These are phyloP conservation scores for Temnothorax unifasciatus DNA, from an alignment of 2,888 invertebrate genomes.

Conservation along the genomic window DNA sequence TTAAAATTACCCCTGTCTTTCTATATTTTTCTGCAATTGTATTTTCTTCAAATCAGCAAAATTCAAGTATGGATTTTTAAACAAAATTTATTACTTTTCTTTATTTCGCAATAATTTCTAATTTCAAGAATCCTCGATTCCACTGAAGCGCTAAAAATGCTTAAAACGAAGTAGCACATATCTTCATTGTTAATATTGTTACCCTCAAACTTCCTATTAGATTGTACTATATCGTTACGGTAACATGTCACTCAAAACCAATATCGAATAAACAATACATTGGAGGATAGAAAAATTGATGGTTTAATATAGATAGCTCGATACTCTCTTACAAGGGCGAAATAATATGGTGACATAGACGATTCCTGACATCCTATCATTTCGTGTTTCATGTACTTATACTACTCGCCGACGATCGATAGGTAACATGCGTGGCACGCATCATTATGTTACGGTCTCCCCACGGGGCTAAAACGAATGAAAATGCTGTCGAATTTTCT, in stretches of 20 bases:
- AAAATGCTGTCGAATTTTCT: constrained; percentile 26
- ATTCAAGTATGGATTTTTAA: background rate
- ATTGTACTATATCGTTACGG: background rate
- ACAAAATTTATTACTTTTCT: background rate
- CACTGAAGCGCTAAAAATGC: background rate
- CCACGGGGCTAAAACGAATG: background rate
- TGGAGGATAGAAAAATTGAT: background rate
- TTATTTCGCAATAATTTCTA: background rate
- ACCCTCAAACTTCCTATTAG: background rate
- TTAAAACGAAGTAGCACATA: background rate
- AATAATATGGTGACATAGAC: background rate
- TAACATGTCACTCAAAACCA: background rate
- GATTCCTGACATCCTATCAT: constrained; percentile 7
- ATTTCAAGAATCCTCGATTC: background rate
- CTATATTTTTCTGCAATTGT: background rate
- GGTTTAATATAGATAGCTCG: background rate
- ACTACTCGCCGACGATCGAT: background rate
- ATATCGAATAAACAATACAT: background rate
- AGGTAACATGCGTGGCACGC: background rate
- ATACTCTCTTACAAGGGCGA: background rate
- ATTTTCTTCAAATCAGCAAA: background rate
- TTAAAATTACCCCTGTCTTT: background rate
- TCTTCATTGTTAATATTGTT: background rate
- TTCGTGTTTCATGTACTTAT: background rate
- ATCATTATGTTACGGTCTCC: background rate